phyloP scores from a whole-genome alignment of 2,113 vertebrate species.

The Oophaga pumilio region DNA sequence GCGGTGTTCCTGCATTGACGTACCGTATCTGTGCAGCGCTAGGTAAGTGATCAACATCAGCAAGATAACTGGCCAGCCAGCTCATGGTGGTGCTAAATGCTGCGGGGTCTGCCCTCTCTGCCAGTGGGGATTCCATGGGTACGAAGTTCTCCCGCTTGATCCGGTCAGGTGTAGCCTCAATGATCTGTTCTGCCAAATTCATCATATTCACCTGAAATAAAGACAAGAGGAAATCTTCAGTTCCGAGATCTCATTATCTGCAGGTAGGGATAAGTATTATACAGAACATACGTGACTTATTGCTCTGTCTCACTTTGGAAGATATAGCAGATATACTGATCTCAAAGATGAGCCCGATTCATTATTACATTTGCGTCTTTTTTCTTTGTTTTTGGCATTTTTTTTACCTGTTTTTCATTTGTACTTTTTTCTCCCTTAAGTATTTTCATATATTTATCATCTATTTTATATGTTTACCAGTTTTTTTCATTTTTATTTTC shows the following conservation, averaged over 20 bases:
- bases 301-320: not conserved
- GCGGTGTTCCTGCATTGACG: slow-evolving; percentile 43
- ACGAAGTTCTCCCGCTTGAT: slow-evolving; percentile 96
- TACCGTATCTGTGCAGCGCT: slow-evolving; percentile 91
- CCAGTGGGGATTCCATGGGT: slow-evolving; percentile 77
- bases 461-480: too few species aligned
- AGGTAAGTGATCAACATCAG: slow-evolving; percentile 91
- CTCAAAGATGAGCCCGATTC: not conserved
- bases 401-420: too few species aligned
- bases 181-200: slow-evolving; percentile 97
- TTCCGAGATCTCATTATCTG: not conserved
- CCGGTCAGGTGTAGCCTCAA: slow-evolving; percentile 93
- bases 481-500: too few species aligned
- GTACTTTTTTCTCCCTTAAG: too few species aligned
- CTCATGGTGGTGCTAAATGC: slow-evolving; percentile 93
- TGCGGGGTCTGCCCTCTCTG: slow-evolving; percentile 76
- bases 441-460: too few species aligned
- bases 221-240: not conserved
- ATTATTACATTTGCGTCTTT: too few species aligned
- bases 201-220: slow-evolving; percentile 90
- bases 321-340: not conserved
- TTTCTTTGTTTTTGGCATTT: too few species aligned
- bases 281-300: not conserved
- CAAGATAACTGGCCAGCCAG: slow-evolving; percentile 98
- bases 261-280: not conserved